Conservation (phyloP, 2,888 invertebrate species). For the Azorinus chamasolen region DNA sequence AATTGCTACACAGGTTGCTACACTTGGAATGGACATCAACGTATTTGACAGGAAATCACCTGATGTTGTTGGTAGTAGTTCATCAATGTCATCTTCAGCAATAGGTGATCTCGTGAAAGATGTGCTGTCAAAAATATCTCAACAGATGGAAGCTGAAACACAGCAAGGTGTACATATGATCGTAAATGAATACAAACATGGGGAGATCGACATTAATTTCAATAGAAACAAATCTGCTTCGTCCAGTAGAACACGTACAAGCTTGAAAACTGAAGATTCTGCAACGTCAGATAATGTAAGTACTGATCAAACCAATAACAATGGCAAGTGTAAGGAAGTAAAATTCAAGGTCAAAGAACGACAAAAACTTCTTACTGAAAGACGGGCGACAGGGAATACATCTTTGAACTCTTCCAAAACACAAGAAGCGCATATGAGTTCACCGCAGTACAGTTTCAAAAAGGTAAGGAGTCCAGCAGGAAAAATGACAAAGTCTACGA, state of each 20-base stretch:
- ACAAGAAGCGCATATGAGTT: too few species aligned
- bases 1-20: slow-evolving; percentile 55
- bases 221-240: slow-evolving; percentile 44
- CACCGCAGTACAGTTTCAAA: too few species aligned
- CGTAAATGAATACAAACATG: neutral
- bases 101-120: slow-evolving; percentile 42
- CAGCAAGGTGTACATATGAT: neutral
- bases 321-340: too few species aligned
- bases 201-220: slow-evolving; percentile 32
- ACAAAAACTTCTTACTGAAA: too few species aligned
- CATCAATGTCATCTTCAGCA: slow-evolving; percentile 42
- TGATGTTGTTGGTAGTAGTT: slow-evolving; percentile 13
- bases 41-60: slow-evolving; percentile 6
- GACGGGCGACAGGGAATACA: too few species aligned
- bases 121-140: slow-evolving; percentile 31
- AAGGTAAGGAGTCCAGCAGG: too few species aligned
- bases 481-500: too few species aligned
- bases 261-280: neutral
- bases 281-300: too few species aligned
- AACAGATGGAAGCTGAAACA: slow-evolving; percentile 27
- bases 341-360: too few species aligned
- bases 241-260: slow-evolving; percentile 1
- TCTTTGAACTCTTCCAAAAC: too few species aligned
- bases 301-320: too few species aligned
- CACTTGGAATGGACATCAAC: slow-evolving; percentile 50